These are phyloP conservation scores for Saturnia pavonia DNA, from an alignment of 2,888 invertebrate genomes.

Conservation along the genomic window DNA sequence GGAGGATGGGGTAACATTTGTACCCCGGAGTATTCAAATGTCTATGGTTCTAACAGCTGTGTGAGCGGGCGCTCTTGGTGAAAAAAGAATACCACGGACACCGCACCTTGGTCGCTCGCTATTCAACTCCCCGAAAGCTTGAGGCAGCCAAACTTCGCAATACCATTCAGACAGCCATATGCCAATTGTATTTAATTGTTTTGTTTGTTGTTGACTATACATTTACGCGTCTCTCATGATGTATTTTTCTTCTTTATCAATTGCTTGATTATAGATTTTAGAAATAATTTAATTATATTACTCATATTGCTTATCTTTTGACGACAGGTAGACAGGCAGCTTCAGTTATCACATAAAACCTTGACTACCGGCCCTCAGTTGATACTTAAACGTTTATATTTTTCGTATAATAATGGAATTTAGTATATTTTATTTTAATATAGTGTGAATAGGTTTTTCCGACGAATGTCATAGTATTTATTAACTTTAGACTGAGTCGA, in stretches of 20 bases:
- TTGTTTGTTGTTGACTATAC: not conserved
- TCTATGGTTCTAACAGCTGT: too few species aligned
- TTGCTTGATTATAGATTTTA: not conserved
- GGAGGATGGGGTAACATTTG: too few species aligned
- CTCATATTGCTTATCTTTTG: not conserved
- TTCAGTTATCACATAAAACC: slow-evolving; percentile 4
- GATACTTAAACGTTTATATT: not conserved
- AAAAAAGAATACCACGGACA: too few species aligned
- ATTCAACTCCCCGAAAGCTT: too few species aligned
- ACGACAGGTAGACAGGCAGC: slow-evolving; percentile 6
- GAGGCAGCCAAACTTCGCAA: too few species aligned
- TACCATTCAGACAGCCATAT: too few species aligned
- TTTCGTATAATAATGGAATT: not conserved
- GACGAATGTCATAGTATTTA: not conserved
- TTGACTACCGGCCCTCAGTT: not conserved
- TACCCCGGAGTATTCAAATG: too few species aligned
- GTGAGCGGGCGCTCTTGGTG: too few species aligned
- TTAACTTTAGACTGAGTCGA: not conserved
- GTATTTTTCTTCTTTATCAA: not conserved
- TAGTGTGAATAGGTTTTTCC: too few species aligned
- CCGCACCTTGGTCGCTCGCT: too few species aligned
- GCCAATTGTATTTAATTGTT: not conserved
- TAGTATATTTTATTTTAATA: too few species aligned
- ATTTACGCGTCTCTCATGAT: not conserved
- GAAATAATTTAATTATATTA: slow-evolving; percentile 3